phyloP scores from a whole-genome alignment of 1,140 invertebrate species.

The Drosophila varians region DNA sequence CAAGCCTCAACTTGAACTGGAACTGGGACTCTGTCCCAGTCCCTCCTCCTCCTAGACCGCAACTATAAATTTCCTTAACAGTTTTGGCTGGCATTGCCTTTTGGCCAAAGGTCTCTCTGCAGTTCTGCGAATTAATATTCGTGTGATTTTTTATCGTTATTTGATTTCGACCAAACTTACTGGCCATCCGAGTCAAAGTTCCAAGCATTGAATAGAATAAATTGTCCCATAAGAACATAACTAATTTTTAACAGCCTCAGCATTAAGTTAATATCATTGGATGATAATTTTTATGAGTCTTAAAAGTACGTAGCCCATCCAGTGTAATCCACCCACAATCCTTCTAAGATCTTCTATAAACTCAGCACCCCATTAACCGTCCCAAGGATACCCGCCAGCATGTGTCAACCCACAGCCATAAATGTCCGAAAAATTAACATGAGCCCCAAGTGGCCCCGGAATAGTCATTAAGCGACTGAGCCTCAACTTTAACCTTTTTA shows the following conservation, averaged over 20 bases:
- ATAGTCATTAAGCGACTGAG: constrained; percentile 50
- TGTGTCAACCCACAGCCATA: constrained; percentile 56
- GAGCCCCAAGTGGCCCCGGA: constrained; percentile 37
- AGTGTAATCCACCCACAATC: neutral
- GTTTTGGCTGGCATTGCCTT: constrained; percentile 42
- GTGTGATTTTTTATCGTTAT: constrained; percentile 83
- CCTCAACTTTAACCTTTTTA: constrained; percentile 79
- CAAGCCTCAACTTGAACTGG: constrained; percentile 3
- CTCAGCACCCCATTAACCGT: constrained; percentile 20
- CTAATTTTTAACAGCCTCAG: neutral
- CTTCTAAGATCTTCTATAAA: constrained; percentile 5
- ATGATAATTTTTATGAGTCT: neutral
- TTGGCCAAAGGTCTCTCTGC: constrained; percentile 60
- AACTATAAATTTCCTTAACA: constrained; percentile 79
- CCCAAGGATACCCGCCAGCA: constrained; percentile 25
- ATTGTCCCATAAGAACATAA: neutral
- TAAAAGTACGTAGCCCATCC: neutral
- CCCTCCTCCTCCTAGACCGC: constrained; percentile 59
- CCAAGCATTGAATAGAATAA: constrained; percentile 6
- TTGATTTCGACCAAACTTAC: constrained; percentile 73
- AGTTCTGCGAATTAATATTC: constrained; percentile 81
- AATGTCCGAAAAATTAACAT: constrained; percentile 53
- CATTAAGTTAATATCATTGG: neutral
- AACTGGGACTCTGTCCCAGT: constrained; percentile 30
- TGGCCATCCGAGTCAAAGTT: constrained; percentile 38